phyloP scores from a whole-genome alignment of 2,888 invertebrate species.

The Cantharis rufa region DNA sequence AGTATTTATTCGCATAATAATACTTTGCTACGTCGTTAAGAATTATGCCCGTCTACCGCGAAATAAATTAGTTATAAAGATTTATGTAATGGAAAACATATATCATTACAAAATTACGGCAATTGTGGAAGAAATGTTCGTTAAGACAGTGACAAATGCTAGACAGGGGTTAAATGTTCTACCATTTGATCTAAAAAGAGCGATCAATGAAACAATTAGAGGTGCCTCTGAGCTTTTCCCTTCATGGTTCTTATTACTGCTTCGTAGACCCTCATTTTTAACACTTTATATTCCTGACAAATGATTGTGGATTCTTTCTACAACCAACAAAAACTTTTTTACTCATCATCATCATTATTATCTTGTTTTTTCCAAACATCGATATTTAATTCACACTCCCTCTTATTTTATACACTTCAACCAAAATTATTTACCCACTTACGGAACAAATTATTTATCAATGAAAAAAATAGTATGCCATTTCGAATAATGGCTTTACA shows the following conservation, averaged over 20 bases:
- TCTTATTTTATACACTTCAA: background rate
- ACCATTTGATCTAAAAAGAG: slow-evolving; percentile 51
- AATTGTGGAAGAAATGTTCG: slow-evolving; percentile 50
- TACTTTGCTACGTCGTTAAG: slow-evolving; percentile 51
- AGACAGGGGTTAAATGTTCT: slow-evolving; percentile 50
- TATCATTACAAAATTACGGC: slow-evolving; percentile 55
- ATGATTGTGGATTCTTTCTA: slow-evolving; percentile 45
- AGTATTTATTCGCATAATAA: slow-evolving; percentile 72
- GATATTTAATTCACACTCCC: background rate
- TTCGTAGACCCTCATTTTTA: slow-evolving; percentile 50
- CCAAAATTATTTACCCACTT: background rate
- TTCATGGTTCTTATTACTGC: slow-evolving; percentile 41
- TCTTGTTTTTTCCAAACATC: background rate
- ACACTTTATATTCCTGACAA: slow-evolving; percentile 58
- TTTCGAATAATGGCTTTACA: background rate
- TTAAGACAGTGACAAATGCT: slow-evolving; percentile 53
- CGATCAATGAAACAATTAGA: slow-evolving; percentile 53
- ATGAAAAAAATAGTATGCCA: background rate
- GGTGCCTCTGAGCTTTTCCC: slow-evolving; percentile 43
- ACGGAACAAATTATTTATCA: background rate
- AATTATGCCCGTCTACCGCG: slow-evolving; percentile 47
- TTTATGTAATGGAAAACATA: slow-evolving; percentile 55
- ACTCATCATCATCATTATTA: slow-evolving; percentile 25
- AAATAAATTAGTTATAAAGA: slow-evolving; percentile 55
- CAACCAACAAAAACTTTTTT: slow-evolving; percentile 36